Base-by-base conservation (phyloP, 92 coral and sea anemone species). In the Chrysogorgia sp. region DNA sequence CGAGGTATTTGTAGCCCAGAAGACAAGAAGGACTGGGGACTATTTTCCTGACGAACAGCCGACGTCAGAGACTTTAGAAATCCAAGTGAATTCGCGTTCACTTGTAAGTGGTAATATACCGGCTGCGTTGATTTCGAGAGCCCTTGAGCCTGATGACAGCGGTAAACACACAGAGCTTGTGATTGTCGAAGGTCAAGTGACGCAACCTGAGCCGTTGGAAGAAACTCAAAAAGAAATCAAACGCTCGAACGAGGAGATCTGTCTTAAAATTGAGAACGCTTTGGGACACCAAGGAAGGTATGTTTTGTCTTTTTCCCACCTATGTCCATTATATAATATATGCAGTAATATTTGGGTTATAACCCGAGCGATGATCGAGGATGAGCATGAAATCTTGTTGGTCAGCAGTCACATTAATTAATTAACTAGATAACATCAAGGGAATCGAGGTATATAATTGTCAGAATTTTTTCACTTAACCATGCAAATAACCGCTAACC, bases 161-260 rank as follows among this genome's bases (percentile, higher is more conserved):
- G 49, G 67, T 89, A 17, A 92, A 85, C 71, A 89, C 87, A 65
- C 76, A 72, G 8, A 91, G 90, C 26, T 93, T 82, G 55, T 90
- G 87, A 30, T 55, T 83, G 76, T 83, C 72, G 53, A 79, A 80
- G 82, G 89, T 83, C 40, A 85, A 75, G 17, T 72, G 1, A 71
- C 7, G 32, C 49, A 56, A 40, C 79, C 86, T 8, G 74, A 59
- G 26, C 84, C 81, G 57, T 31, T 78, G 47, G 90, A 74, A 30
- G 89, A 82, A 34, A 71, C 88, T 52, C 88, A 86, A 40, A 82
- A 84, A 24, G 96, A 91, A 55, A 96, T 96, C 86, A 86, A 90
- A 67, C 87, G 75, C 49, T 89, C 99, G 25, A 96, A 96, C 40
- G 99, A 91, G 67, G 83, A 84, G 67, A 96, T 96, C 59, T 89